Base-by-base conservation (phyloP, 2,797 vertebrate species). In the Sebastes cheni region DNA sequence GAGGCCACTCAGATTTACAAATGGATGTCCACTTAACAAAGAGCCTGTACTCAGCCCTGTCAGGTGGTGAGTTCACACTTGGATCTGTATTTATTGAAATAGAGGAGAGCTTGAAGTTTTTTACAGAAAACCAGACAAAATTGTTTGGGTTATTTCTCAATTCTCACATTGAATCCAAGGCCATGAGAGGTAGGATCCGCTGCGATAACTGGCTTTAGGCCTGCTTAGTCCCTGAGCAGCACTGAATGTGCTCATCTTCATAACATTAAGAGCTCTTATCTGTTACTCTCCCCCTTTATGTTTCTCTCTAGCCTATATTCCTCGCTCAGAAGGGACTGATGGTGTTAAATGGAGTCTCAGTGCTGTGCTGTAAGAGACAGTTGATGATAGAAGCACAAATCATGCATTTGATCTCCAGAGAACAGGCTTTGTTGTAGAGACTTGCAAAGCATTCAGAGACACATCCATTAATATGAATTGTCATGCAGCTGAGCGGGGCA, bases 171-270 rank as follows among this genome's bases (percentile, higher is more conserved):
- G 30, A 75, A 77, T 76, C n/a, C 67, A 74, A 67, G 71, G 34
- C 13, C 10, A 27, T 4, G 10, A 56, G 30, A 25, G 25, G 46
- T 23, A 54, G 25, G 42, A 77, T 34, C 67, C 18, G 10, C 69
- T 80, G 62, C 13, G 34, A 50, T 80, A 75, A 72, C 70, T 81
- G 67, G 23, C 72, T 70, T 13, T 50, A 66, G 60, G 64, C 76
- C 66, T 23, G 12, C 27, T 58, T 56, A 65, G 64, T 84, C 75
- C 62, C 64, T 27, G 42, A 60, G 71, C 76, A 54, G 22, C 3
- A 46, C 58, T 74, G 72, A 79, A 85, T 86, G 62, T 78, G 71
- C 70, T 85, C 29, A 75, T 86, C 77, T 90, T 71, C 32, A 72
- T 68, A 82, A 68, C 72, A 77, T 77, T 79, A 82, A 70, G 65